phyloP scores from a whole-genome alignment of 2,113 vertebrate species.

The Ovis canadensis region DNA sequence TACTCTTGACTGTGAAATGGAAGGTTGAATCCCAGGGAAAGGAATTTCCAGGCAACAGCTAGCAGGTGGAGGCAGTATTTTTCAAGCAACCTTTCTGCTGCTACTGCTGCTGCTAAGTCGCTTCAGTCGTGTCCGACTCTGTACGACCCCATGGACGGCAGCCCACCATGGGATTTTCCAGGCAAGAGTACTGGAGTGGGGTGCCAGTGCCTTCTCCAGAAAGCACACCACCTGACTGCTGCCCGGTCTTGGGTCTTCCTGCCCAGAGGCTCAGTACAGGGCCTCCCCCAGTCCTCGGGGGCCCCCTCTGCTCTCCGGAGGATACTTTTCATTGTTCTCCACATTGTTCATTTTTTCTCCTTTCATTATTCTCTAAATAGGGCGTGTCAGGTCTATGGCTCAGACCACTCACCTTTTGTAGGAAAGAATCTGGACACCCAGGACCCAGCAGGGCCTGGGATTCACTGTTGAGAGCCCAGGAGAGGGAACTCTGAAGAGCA shows the following conservation, averaged over 20 bases:
- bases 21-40: neutral
- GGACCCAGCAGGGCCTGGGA: too few species aligned
- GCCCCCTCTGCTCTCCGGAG: neutral
- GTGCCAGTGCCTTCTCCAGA: neutral
- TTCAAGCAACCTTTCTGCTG: neutral
- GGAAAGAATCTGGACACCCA: neutral
- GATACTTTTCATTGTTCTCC: neutral
- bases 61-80: neutral
- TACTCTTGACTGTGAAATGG: neutral
- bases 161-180: too few species aligned
- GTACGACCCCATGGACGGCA: too few species aligned
- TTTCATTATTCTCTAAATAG: neutral
- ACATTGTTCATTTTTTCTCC: neutral
- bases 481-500: neutral
- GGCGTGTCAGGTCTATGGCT: fast-evolving
- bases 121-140: too few species aligned
- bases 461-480: neutral
- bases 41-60: neutral
- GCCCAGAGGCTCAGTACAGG: neutral
- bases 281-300: neutral
- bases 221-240: neutral
- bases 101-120: neutral
- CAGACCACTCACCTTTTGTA: neutral
- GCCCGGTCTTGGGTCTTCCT: neutral
- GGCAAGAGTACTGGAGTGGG: too few species aligned